A percentile compares a stretch with the other conserved stretches of the same genome.
Evolutionary conservation across 2,888 invertebrate species (phyloP).

Genomic region (Oligia strigilis): DNA sequence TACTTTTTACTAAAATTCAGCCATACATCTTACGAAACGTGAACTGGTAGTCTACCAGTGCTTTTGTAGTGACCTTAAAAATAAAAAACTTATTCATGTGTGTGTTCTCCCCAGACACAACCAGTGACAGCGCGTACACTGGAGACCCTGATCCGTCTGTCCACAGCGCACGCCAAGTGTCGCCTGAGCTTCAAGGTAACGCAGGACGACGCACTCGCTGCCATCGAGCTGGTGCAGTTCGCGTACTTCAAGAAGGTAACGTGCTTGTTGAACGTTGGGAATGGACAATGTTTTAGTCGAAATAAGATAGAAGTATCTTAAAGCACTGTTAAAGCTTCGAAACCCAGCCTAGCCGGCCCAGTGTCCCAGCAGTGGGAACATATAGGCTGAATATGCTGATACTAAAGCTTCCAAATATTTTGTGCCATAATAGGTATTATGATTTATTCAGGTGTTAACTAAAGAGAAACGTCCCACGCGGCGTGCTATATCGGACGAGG

Average conservation of each 20-base stretch:
- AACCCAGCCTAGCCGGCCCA: background rate
- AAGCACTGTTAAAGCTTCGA: background rate
- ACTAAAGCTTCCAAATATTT: background rate
- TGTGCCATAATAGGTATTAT: background rate
- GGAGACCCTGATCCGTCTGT: slow-evolving; percentile 98
- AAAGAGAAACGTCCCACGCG: slow-evolving; percentile 94
- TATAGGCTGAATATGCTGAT: background rate
- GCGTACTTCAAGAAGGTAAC: slow-evolving; percentile 98
- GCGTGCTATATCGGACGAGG: slow-evolving; percentile 90
- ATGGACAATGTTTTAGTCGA: too few species aligned
- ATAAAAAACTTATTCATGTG: background rate
- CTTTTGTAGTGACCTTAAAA: background rate
- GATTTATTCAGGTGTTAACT: slow-evolving; percentile 89
- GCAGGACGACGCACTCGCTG: slow-evolving; percentile 96
- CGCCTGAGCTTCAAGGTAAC: slow-evolving; percentile 96
- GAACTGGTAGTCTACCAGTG: background rate
- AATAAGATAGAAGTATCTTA: background rate
- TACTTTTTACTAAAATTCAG: background rate
- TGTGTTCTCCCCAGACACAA: slow-evolving; percentile 94
- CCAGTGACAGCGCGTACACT: slow-evolving; percentile 99
- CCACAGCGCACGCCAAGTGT: slow-evolving; percentile 99
- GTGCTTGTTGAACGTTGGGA: background rate
- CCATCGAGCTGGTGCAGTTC: slow-evolving; percentile 98
- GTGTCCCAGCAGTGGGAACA: background rate
- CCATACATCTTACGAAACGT: background rate